Percentiles rank a stretch among this genome's conserved stretches.
Conservation (phyloP, 2,888 invertebrate genomes). For the Oasisia sp. region DNA sequence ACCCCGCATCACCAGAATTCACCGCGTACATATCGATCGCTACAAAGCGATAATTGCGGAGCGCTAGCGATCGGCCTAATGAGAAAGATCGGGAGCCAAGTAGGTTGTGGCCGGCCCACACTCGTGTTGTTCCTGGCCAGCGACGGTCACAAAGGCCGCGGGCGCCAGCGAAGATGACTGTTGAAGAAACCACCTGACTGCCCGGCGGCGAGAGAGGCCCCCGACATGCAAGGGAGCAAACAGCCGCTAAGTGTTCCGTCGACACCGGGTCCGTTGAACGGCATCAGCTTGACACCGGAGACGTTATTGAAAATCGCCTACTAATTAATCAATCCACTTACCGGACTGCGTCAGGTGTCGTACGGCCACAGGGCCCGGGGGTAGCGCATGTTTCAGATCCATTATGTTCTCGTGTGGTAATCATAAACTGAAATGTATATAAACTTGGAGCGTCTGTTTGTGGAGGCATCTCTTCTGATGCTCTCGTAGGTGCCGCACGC, state of each 20-base stretch:
- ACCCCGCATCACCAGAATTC: neutral
- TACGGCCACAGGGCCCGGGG: neutral
- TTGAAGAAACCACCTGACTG: neutral
- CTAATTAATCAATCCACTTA: neutral
- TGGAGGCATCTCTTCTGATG: neutral
- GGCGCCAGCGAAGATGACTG: neutral
- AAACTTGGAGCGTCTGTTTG: neutral
- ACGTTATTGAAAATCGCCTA: neutral
- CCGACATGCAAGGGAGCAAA: neutral
- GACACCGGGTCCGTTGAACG: neutral
- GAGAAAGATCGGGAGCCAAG: neutral
- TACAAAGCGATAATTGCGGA: conserved; percentile 6
- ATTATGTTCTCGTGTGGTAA: neutral
- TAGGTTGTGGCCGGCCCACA: neutral
- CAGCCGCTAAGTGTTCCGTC: neutral
- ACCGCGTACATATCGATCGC: neutral
- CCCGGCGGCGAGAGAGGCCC: neutral
- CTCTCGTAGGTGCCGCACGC: neutral
- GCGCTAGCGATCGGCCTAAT: neutral
- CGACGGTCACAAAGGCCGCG: neutral
- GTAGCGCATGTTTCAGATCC: neutral
- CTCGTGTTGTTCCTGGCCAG: neutral
- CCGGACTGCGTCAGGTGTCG: neutral
- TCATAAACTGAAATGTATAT: neutral
- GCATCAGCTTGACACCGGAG: neutral